A percentile compares a stretch with the other conserved stretches of the same genome.
Evolutionary conservation across 2,888 invertebrate genomes (phyloP).

Genomic region (Crossocerus cetratus): DNA sequence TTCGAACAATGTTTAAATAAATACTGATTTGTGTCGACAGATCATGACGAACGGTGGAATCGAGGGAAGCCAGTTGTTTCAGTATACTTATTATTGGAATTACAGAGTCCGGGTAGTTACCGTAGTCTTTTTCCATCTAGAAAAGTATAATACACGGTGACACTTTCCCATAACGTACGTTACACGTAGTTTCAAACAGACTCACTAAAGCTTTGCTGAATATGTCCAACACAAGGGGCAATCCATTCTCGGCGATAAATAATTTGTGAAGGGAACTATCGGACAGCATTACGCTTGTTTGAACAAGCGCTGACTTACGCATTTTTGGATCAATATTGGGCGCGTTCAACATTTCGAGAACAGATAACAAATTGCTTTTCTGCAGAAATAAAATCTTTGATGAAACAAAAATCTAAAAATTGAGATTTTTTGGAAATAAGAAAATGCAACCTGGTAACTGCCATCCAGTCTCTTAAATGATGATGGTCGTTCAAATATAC

Average conservation of each 20-base stretch:
- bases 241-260: conserved; percentile 80
- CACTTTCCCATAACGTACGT: not conserved
- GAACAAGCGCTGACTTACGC: conserved; percentile 83
- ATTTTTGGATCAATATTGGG: conserved; percentile 82
- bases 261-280: conserved; percentile 81
- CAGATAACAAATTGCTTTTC: conserved; percentile 77
- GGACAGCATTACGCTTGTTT: conserved; percentile 83
- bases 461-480: conserved; percentile 65
- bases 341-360: conserved; percentile 68
- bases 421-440: conserved; percentile 1
- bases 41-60: conserved; percentile 79
- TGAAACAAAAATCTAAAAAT: not conserved
- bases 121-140: conserved; percentile 76
- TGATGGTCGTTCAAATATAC: conserved; percentile 70
- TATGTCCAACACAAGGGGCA: conserved; percentile 78
- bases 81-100: conserved; percentile 78
- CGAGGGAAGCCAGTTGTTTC: conserved; percentile 79
- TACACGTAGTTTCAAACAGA: not conserved
- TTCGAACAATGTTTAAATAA: conserved; percentile 77
- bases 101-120: conserved; percentile 79
- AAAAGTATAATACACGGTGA: conserved; percentile 5
- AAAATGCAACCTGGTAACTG: conserved; percentile 68
- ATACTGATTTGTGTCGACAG: conserved; percentile 78
- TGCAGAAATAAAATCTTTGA: conserved; percentile 60
- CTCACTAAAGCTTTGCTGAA: conserved; percentile 76